phyloP scores from a whole-genome alignment of 2,888 invertebrate species.

The Chymomyza amoena region DNA sequence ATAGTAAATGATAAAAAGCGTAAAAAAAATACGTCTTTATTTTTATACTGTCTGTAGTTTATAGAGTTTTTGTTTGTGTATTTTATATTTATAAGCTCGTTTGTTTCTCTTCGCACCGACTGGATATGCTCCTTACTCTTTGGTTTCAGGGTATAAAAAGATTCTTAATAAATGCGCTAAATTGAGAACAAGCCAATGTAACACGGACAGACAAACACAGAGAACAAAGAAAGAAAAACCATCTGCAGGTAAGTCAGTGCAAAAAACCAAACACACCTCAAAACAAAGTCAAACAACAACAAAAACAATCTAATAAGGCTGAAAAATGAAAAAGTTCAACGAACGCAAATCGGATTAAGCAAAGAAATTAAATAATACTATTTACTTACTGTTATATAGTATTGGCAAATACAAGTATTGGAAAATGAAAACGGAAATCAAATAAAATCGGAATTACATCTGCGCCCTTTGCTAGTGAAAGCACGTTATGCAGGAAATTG shows the following conservation, averaged over 20 bases:
- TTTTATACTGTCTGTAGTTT: no score
- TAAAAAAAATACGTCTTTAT: no score
- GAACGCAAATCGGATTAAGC: constrained; percentile 75
- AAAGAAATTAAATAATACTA: constrained; percentile 64
- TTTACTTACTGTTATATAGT: not conserved
- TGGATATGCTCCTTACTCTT: not conserved
- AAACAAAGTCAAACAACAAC: constrained; percentile 22
- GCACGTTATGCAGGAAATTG: not conserved
- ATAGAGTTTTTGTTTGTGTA: no score
- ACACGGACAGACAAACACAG: not conserved
- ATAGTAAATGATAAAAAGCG: no score
- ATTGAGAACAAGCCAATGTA: constrained; percentile 47
- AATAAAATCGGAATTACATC: not conserved
- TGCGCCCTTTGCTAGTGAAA: not conserved
- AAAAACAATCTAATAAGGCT: constrained; percentile 16
- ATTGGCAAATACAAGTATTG: constrained; percentile 9
- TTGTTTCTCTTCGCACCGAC: no score
- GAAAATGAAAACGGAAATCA: constrained; percentile 22
- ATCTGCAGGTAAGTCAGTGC: constrained; percentile 37
- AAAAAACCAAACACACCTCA: constrained; percentile 28
- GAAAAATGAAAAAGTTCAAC: constrained; percentile 66
- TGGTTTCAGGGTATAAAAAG: not conserved
- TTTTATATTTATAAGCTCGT: no score
- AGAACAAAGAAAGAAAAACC: constrained; percentile 34
- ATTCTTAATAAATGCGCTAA: constrained; percentile 20